These are phyloP conservation scores for Albula goreensis DNA, from an alignment of 2,113 vertebrate genomes.

Conservation along the genomic window DNA sequence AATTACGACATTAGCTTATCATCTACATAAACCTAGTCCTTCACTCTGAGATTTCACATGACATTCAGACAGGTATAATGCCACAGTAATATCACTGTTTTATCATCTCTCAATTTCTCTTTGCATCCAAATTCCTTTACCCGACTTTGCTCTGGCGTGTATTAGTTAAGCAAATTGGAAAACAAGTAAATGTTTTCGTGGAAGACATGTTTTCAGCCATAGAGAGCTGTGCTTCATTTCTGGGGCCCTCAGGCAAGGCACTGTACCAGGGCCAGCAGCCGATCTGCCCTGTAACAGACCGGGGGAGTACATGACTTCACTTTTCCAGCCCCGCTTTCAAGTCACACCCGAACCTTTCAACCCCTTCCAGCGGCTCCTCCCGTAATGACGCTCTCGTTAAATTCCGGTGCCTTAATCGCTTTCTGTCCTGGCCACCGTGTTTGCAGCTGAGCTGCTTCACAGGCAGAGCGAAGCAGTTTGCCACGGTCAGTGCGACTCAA, in stretches of 20 bases:
- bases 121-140: neutral
- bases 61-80: neutral
- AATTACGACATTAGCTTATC: neutral
- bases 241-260: neutral
- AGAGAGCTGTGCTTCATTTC: neutral
- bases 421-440: neutral
- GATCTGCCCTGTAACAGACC: neutral
- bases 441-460: neutral
- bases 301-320: slow-evolving; percentile 9
- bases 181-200: neutral
- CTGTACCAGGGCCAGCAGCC: neutral
- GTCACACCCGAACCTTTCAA: slow-evolving; percentile 15
- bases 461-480: neutral
- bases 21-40: neutral
- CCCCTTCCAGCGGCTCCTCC: neutral
- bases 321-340: slow-evolving; percentile 1
- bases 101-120: neutral
- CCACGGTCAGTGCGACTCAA: neutral
- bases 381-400: slow-evolving; percentile 15
- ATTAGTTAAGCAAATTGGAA: neutral
- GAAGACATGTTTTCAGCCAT: neutral
- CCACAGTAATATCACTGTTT: neutral
- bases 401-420: neutral
- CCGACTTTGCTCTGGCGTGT: neutral
- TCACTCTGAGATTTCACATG: no score